Percentiles rank a stretch among this genome's conserved stretches.
These are phyloP conservation scores for Pyrochroa serraticornis DNA, from an alignment of 2,888 invertebrate genomes.

Conservation along the genomic window DNA sequence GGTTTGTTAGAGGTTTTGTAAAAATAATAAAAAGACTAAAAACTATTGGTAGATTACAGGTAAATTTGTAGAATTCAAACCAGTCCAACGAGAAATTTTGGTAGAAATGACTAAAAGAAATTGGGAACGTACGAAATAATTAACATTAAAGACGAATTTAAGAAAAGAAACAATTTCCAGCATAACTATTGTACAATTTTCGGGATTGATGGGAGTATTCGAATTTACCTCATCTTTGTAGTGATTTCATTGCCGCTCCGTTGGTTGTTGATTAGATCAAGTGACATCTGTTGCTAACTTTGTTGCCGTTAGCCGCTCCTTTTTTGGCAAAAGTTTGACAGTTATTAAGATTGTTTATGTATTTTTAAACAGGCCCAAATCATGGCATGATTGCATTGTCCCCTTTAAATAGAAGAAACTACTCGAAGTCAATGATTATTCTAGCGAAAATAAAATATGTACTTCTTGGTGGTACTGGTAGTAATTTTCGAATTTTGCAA, in stretches of 20 bases:
- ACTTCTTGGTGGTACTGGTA: conserved; percentile 18
- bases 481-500: conserved; percentile 14
- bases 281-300: conserved; percentile 20
- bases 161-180: no score
- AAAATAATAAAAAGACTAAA: no score
- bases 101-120: no score
- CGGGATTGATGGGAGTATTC: no score
- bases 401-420: neutral
- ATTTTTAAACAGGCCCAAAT: conserved; percentile 12
- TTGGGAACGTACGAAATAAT: no score
- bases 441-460: conserved; percentile 20
- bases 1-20: no score
- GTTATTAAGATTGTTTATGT: conserved; percentile 22
- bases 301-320: conserved; percentile 21
- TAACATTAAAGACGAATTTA: no score
- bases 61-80: no score
- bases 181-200: no score
- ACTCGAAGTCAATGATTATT: conserved; percentile 25
- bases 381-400: conserved; percentile 6
- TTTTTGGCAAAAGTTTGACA: conserved; percentile 29
- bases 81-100: no score
- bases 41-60: no score
- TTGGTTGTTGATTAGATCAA: conserved; percentile 14
- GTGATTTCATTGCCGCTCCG: neutral
- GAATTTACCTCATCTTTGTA: no score